A percentile compares a stretch with the other conserved stretches of the same genome.
Conservation (phyloP, 2,797 vertebrate genomes). For the Craterocephalus amniculus region DNA sequence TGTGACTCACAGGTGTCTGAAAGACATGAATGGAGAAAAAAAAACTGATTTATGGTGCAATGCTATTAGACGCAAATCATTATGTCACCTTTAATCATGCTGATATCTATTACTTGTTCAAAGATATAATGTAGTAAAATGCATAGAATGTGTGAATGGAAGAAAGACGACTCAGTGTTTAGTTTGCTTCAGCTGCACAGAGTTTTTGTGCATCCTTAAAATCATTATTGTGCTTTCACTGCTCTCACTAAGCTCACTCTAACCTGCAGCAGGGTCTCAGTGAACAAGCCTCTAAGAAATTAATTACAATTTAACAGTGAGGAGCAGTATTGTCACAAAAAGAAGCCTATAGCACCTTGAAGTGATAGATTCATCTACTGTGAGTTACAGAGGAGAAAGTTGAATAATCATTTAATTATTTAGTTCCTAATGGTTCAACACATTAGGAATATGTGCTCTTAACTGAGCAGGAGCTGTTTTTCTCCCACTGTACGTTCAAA, state of each 20-base stretch:
- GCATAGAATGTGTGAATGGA: not conserved
- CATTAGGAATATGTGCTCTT: not conserved
- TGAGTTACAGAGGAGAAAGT: not conserved
- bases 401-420: conserved; percentile 6
- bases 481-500: not conserved
- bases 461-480: not conserved
- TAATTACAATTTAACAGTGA: not conserved
- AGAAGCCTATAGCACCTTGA: not conserved
- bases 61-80: not conserved
- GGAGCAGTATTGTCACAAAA: not conserved
- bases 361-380: not conserved
- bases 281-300: not conserved
- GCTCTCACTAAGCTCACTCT: not conserved
- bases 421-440: not conserved
- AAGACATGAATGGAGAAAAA: conserved; percentile 15
- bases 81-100: not conserved
- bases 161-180: not conserved
- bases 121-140: not conserved
- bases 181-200: not conserved
- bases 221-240: not conserved
- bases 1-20: conserved; percentile 28
- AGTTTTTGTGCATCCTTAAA: not conserved
- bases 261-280: not conserved
- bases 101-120: not conserved
- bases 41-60: conserved; percentile 9